Evolutionary conservation across 1,140 invertebrate genomes (phyloP), one percentile per base, ranked within the genome.

Genomic region (Diachasmimorpha longicaudata): DNA sequence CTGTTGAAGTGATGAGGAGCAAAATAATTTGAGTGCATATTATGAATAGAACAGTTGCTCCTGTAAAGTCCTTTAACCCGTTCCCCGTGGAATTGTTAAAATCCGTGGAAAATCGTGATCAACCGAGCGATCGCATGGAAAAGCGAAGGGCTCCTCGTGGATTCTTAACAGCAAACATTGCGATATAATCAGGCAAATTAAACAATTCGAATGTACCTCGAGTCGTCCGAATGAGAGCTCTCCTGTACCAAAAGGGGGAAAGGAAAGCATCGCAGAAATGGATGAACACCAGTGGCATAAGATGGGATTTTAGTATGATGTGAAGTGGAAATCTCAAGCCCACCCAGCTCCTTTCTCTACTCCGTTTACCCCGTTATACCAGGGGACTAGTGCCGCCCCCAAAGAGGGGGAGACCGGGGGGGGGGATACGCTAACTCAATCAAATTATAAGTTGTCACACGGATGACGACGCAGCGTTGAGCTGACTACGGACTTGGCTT

Each of bases 381-480:
- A 8, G 21, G 19, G n/a, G 52, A 58, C 6, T 21, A 58, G 6
- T 58, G 52, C n/a, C 52, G 70, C 70, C 31, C 31, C 31, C 31
- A 31, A 31, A 31, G 31, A 31, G 31, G 31, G n/a, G n/a, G n/a
- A 67, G 21, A 10, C 9, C 10, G 23, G 16, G 52, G 13, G 52
- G 48, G 16, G 48, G 52, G 52, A 58, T 58, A 75, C 70, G 75
- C 10, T 13, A 19, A 23, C 81, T 85, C 83, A 83, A 85, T 85
- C 81, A 81, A 85, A 85, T 85, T 85, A 85, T 85, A 85, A 85
- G 83, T 85, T 84, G 83, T 85, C 83, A 83, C 83, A 83, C 80
- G 83, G 82, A 81, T 84, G 83, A 84, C 80, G 82, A 81, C 79
- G 78, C 81, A 79, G 77, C 81, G 76, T 72, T 23, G 58, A 79